phyloP scores from a whole-genome alignment of 2,797 vertebrate genomes.

The Pelodytes ibericus region DNA sequence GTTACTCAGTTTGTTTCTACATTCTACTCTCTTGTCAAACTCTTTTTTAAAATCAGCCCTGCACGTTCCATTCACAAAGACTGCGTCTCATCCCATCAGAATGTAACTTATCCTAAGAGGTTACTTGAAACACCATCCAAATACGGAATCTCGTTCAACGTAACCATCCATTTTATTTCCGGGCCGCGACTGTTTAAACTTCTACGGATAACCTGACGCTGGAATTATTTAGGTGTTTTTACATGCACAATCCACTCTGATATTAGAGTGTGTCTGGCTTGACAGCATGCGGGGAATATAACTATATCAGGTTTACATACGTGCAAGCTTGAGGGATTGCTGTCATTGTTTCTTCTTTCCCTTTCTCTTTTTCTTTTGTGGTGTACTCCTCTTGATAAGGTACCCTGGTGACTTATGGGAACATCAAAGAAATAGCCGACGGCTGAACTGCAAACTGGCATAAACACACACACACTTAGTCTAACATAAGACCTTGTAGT shows the following conservation, averaged over 20 bases:
- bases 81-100: too few relatives aligned
- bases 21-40: too few relatives aligned
- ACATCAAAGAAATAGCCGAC: slow-evolving; percentile 51
- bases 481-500: slow-evolving; percentile 33
- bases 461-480: slow-evolving; percentile 39
- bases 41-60: too few relatives aligned
- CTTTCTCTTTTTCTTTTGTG: slow-evolving; percentile 24
- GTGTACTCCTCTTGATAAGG: slow-evolving; percentile 48
- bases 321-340: slow-evolving; percentile 36
- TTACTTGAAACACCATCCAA: too few relatives aligned
- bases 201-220: slow-evolving; percentile 1
- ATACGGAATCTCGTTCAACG: too few relatives aligned
- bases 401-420: slow-evolving; percentile 39
- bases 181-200: neutral
- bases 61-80: too few relatives aligned
- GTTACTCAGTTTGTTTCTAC: too few relatives aligned
- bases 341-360: slow-evolving; percentile 25
- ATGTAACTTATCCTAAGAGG: too few relatives aligned
- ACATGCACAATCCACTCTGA: slow-evolving; percentile 35
- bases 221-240: slow-evolving; percentile 20
- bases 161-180: neutral
- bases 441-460: slow-evolving; percentile 40
- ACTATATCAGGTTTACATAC: slow-evolving; percentile 48
- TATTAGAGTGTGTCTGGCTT: slow-evolving; percentile 29
- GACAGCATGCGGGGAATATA: slow-evolving; percentile 40